A percentile compares a stretch with the other conserved stretches of the same genome.
phyloP scores from a whole-genome alignment of 2,888 invertebrate species.

The Limenitis camilla region DNA sequence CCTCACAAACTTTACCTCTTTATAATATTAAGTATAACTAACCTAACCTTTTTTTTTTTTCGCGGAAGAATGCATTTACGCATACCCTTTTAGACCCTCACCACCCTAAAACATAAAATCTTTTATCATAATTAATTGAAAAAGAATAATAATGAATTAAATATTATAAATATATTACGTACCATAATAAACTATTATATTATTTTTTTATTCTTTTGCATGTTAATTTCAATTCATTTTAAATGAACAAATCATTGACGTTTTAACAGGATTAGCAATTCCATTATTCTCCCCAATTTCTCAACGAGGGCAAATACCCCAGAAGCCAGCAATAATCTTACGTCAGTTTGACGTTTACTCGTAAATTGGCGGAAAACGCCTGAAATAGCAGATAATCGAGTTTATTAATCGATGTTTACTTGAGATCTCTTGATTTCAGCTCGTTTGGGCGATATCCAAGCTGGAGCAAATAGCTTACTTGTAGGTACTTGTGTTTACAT shows the following conservation, averaged over 20 bases:
- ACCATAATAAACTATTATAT: too few species aligned
- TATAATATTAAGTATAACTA: too few species aligned
- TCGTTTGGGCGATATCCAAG: slow-evolving; percentile 25
- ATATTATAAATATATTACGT: too few species aligned
- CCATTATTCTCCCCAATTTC: slow-evolving; percentile 3
- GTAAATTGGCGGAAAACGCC: slow-evolving; percentile 19
- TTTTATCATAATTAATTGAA: too few species aligned
- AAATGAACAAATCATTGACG: background rate
- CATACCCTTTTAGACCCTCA: too few species aligned
- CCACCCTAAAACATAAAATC: too few species aligned
- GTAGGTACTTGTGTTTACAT: background rate
- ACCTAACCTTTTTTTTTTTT: too few species aligned
- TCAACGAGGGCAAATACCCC: slow-evolving; percentile 9
- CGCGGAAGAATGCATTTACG: too few species aligned
- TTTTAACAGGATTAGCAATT: background rate
- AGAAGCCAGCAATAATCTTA: slow-evolving; percentile 6
- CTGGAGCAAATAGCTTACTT: slow-evolving; percentile 5
- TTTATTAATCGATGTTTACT: slow-evolving; percentile 31
- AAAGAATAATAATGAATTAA: too few species aligned
- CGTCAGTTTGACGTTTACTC: slow-evolving; percentile 6
- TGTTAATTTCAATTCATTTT: background rate
- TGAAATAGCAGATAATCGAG: slow-evolving; percentile 25
- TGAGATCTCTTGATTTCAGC: slow-evolving; percentile 14
- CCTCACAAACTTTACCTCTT: too few species aligned
- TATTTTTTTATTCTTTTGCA: too few species aligned